These are phyloP conservation scores for Sceliomorpha sp. DNA, from an alignment of 2,888 invertebrate species.

Conservation along the genomic window DNA sequence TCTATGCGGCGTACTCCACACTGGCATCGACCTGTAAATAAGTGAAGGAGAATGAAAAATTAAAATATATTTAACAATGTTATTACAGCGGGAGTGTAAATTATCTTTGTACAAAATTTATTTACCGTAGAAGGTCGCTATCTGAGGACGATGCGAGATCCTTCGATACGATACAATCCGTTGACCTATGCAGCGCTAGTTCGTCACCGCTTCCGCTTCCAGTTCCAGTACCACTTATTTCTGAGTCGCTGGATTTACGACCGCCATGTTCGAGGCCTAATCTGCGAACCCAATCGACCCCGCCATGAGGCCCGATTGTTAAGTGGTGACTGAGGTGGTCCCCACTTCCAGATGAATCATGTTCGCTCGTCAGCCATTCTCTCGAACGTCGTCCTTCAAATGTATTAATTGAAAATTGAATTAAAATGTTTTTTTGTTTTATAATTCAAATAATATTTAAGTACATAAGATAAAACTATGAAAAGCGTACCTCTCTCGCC, in stretches of 20 bases:
- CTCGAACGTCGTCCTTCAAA: constrained; percentile 72
- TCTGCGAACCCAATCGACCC: constrained; percentile 86
- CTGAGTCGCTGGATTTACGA: constrained; percentile 80
- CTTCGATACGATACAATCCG: constrained; percentile 89
- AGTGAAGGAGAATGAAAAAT: too few species aligned
- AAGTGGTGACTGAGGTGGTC: constrained; percentile 82
- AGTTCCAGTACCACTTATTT: constrained; percentile 70
- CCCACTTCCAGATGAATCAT: constrained; percentile 70
- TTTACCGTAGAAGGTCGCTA: constrained; percentile 82
- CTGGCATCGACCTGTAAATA: constrained; percentile 83
- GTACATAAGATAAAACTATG: too few species aligned
- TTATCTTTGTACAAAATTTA: constrained; percentile 1
- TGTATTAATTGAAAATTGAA: background rate
- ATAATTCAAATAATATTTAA: too few species aligned
- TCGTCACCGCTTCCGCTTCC: constrained; percentile 80
- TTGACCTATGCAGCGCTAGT: constrained; percentile 87
- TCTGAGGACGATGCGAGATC: constrained; percentile 84
- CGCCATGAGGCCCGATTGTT: constrained; percentile 84
- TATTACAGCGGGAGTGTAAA: background rate
- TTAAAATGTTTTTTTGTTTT: background rate
- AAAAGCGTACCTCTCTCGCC: constrained; percentile 76
- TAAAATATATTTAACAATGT: constrained; percentile 6
- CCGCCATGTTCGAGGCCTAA: constrained; percentile 81
- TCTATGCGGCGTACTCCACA: constrained; percentile 80
- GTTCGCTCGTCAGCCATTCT: constrained; percentile 72